Percentiles rank a stretch among this genome's conserved stretches.
phyloP scores from a whole-genome alignment of 2,888 invertebrate genomes.

The Polymixis lichenea region DNA sequence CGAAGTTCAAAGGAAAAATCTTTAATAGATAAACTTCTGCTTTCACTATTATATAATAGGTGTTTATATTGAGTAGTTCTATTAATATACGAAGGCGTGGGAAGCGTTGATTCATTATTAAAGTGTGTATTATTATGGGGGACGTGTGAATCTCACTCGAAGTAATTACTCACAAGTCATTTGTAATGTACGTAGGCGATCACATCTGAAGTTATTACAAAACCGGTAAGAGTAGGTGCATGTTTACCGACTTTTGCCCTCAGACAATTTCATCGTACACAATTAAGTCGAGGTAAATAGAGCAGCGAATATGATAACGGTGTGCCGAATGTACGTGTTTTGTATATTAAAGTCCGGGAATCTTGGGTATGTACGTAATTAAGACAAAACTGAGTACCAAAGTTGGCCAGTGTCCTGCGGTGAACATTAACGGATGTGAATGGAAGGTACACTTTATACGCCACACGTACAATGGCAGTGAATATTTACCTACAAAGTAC shows the following conservation, averaged over 20 bases:
- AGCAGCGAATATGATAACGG: conserved; percentile 31
- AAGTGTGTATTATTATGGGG: conserved; percentile 59
- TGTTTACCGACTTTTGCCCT: conserved; percentile 28
- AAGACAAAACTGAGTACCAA: conserved; percentile 28
- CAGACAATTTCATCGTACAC: conserved; percentile 31
- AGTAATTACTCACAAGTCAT: conserved; percentile 62
- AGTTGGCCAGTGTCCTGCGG: conserved; percentile 29
- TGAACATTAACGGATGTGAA: conserved; percentile 19
- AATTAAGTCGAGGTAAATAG: conserved; percentile 33
- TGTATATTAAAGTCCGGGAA: conserved; percentile 8
- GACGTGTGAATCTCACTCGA: conserved; percentile 64
- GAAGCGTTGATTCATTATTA: conserved; percentile 63
- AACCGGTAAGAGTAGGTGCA: conserved; percentile 34
- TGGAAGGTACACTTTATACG: conserved; percentile 24
- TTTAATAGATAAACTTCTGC: conserved; percentile 31
- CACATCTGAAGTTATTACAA: conserved; percentile 44
- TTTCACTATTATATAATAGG: conserved; percentile 23
- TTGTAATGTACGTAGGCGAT: conserved; percentile 60
- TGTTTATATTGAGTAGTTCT: conserved; percentile 49
- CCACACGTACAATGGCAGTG: conserved; percentile 20
- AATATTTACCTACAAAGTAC: conserved; percentile 42
- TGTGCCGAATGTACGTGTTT: conserved; percentile 30
- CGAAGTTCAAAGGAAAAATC: conserved; percentile 42
- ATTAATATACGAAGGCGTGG: conserved; percentile 55
- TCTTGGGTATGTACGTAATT: conserved; percentile 22